phyloP scores from a whole-genome alignment of 2,888 invertebrate genomes.

The Tipula lateralis region DNA sequence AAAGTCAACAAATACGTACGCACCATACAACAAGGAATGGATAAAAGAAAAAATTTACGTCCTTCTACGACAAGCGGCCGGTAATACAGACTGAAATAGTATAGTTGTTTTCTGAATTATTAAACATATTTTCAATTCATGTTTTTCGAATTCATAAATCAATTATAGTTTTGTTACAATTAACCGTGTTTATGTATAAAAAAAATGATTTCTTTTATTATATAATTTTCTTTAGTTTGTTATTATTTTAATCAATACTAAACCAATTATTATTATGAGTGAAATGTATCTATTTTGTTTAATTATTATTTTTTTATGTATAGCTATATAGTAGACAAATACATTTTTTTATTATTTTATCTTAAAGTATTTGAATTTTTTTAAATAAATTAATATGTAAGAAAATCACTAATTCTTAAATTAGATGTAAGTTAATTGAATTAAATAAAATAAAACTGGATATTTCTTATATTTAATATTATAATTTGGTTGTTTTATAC shows the following conservation, averaged over 20 bases:
- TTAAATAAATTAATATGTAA: background rate
- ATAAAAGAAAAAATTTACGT: constrained; percentile 98
- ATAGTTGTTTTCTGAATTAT: constrained; percentile 32
- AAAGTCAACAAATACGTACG: constrained; percentile 91
- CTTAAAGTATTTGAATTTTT: background rate
- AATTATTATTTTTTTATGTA: background rate
- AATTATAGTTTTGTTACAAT: background rate
- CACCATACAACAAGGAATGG: constrained; percentile 99
- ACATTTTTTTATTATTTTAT: background rate
- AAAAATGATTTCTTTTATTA: background rate
- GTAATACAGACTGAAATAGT: constrained; percentile 41
- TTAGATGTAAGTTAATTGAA: background rate
- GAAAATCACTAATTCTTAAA: background rate
- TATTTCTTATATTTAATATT: background rate
- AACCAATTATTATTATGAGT: background rate
- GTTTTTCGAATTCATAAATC: background rate
- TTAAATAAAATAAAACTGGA: background rate
- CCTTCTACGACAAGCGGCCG: constrained; percentile 85
- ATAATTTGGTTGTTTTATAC: background rate
- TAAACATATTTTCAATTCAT: background rate
- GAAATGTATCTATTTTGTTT: background rate
- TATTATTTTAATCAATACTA: background rate
- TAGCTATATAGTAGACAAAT: background rate
- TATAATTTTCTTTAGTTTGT: background rate
- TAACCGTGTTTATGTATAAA: background rate